Evolutionary conservation across 1,140 invertebrate genomes (phyloP).

Genomic region (Drosophila simulans): DNA sequence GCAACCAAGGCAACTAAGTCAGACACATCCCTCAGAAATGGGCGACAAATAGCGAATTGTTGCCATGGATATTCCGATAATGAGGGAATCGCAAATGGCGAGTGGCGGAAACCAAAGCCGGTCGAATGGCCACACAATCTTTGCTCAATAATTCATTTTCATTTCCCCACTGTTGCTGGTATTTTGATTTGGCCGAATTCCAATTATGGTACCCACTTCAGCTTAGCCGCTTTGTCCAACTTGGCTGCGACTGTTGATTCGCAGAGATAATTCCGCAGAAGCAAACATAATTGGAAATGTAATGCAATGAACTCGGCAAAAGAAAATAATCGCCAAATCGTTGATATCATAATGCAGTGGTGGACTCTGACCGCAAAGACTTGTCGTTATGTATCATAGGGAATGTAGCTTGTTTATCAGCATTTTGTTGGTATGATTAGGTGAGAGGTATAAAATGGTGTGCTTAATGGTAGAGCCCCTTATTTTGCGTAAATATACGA

Average conservation of each 20-base stretch:
- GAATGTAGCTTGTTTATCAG: too few species aligned
- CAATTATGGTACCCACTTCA: constrained; percentile 40
- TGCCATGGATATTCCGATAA: constrained; percentile 67
- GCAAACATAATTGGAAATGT: constrained; percentile 44
- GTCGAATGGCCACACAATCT: constrained; percentile 42
- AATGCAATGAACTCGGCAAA: constrained; percentile 36
- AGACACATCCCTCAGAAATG: constrained; percentile 49
- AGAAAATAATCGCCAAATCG: constrained; percentile 10
- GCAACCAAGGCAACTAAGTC: constrained; percentile 29
- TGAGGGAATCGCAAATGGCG: constrained; percentile 28
- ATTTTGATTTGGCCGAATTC: constrained; percentile 70
- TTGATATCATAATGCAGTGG: neutral
- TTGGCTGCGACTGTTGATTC: constrained; percentile 47
- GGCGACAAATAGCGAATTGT: constrained; percentile 76
- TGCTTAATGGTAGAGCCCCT: too few species aligned
- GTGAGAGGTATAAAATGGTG: too few species aligned
- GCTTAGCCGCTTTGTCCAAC: constrained; percentile 34
- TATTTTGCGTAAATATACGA: too few species aligned
- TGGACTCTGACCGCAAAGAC: too few species aligned
- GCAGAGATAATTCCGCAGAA: constrained; percentile 26
- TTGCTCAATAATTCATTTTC: constrained; percentile 70
- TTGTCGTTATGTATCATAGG: too few species aligned
- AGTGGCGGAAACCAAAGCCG: neutral
- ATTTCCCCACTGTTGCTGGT: constrained; percentile 44
- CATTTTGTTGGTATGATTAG: too few species aligned